Evolutionary conservation across 1,140 invertebrate species (phyloP), one percentile per base, ranked within the genome.

Genomic region (Drosophila seguyi): DNA sequence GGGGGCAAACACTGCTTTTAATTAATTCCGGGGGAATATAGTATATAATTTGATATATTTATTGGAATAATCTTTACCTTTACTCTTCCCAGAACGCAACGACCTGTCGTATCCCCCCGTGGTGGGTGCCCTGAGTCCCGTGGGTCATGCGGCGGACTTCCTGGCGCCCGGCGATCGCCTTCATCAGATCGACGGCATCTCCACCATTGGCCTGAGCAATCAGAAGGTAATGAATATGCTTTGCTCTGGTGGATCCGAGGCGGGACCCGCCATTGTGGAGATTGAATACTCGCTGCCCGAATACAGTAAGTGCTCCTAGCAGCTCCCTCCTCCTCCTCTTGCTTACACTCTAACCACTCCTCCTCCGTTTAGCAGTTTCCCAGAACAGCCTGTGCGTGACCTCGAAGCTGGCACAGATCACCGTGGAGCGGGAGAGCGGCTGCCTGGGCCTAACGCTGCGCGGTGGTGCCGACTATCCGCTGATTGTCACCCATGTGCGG

Each of bases 381-480:
- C 94, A 94, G 92, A 96, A 94, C 90, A 95, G 93, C 80, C 93
- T 94, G 2, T 96, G 95, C 79, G 95, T 96, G 13, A 95, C 95
- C 22, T 96, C 95, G 29, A 96, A 96, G 90, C 93, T 96, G 59
- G 95, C 96, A 52, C 95, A 96, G 82, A 95, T 97, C 14, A 95
- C 95, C 0, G 94, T 97, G 31, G 96, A 97, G 91, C 95, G 97
- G 80, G 96, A 98, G 47, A 95, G 95, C 48, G 97, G 96, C 3
- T 98, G 97, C 42, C 95, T 98, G 53, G 98, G 98, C 0, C 96
- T 99, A 38, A 98, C 97, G 3, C 93, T 99, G 25, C 93, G 98
- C 29, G 97, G 97, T 1, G 98, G 98, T 3, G 95, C 95, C 27
- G 94, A 95, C 60, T 94, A 96, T 58, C 97, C 98, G 1, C 92